Base-by-base conservation (phyloP, 2,888 invertebrate species). In the Doris montereyensis region DNA sequence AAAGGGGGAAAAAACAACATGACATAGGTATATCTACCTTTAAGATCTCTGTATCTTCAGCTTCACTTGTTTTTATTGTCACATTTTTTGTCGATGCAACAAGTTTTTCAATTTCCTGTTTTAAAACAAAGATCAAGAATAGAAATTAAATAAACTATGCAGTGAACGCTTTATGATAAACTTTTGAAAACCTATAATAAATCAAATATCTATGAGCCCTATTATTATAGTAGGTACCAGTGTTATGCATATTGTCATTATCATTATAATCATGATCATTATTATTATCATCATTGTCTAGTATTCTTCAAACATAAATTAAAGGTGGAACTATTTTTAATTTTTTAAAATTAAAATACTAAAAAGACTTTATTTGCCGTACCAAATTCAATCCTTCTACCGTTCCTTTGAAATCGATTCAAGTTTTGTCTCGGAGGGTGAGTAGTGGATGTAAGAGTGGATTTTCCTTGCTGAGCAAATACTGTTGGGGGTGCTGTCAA, bases 361-460 rank as follows among this genome's bases (percentile, higher is more conserved):
- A 8, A 57, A 58, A 8, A 74, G 30, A 28, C 4, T 4, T 32
- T 17, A 57, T n/a, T n/a, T n/a, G n/a, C n/a, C 88, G 84, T 81
- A 91, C 96, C 91, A 95, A 96, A 92, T 96, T 96, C 26, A 96
- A 93, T 28, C 96, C 96, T 92, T 97, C 96, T 17, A 65, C 96
- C 96, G 83, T 95, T 96, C 77, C 96, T 93, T 90, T 96, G 95
- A 78, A 95, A 95, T 87, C 95, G 93, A 24, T 89, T 92, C 83
- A 87, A 85, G 86, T 93, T 92, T 84, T 84, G 79, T 88, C 93
- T 92, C 83, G 94, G 93, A 89, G 94, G 94, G 89, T 93, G 93
- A 10, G 68, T 32, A 13, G 77, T 1, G 34, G 85, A 67, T 84
- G 89, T 89, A 80, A 94, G 93, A 81, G 93, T 93, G 87, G 93